Evolutionary conservation across 1,140 invertebrate species (phyloP), one percentile per base, ranked within the genome.

Genomic region (Brachionus sp.): DNA sequence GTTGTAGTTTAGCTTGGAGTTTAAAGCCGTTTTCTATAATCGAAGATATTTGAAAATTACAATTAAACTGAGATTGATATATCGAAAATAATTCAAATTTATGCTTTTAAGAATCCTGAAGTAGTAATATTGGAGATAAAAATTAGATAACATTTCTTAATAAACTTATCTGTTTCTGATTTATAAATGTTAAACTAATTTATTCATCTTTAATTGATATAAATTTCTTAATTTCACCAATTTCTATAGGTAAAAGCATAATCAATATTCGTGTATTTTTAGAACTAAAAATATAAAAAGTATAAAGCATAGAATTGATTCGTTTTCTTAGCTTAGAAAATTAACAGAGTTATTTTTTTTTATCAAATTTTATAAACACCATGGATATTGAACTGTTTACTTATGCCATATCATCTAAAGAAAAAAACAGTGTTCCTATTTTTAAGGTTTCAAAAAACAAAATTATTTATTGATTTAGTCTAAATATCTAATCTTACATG

Each of bases 131-230:
- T 66, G 33, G 29, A 66, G 25, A 33, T 29, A 66, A 4, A 29
- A 66, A 57, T 19, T 33, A 29, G 33, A 29, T 13, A 39, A 70
- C 37, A 70, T 39, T 39, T 39, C 29, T 39, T 37, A 70, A 29
- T 29, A 13, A 68, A n/a, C 64, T n/a, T 19, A 39, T 70, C 37
- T 19, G 33, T 19, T 70, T 39, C 13, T 16, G 19, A 37, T 70
- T 39, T 39, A 2, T 70, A 42, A 70, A 70, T 70, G 66, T 39
- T 70, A 70, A 70, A 70, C 29, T 70, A 70, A 70, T 70, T 70
- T 70, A 70, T 70, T 70, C 35, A 16, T 66, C 33, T 33, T 12
- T 64, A 68, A 35, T 7, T n/a, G 13, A 70, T 70, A n/a, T 39
- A 70, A 70, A 39, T 70, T 39, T 70, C 35, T n/a, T 66, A n/a